Evolutionary conservation across 2,113 vertebrate species (phyloP).

Genomic region (Pteruthius melanotis): DNA sequence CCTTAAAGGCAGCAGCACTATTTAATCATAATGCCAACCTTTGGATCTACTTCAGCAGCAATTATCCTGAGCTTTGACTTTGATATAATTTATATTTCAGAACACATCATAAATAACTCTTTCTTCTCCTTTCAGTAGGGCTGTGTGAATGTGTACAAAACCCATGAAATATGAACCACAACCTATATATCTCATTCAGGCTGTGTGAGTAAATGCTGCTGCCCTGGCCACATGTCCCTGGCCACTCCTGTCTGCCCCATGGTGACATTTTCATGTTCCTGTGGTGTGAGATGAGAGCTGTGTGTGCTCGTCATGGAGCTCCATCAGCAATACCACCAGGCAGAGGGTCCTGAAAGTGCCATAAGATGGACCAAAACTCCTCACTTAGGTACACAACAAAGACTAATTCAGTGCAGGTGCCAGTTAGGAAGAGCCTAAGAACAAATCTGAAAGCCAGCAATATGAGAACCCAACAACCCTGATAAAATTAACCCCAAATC

Average conservation of each 20-base stretch:
- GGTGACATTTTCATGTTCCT: not conserved
- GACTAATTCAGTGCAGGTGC: not conserved
- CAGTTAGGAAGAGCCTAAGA: not conserved
- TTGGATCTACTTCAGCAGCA: constrained; percentile 56
- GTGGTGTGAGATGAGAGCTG: not conserved
- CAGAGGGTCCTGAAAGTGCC: not conserved
- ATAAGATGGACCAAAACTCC: not conserved
- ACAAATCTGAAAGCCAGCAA: not conserved
- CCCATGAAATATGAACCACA: not conserved
- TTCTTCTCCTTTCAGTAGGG: not conserved
- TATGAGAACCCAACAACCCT: not conserved
- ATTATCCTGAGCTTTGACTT: constrained; percentile 60
- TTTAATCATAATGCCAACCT: constrained; percentile 66
- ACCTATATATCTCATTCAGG: not conserved
- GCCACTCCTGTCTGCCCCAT: not conserved
- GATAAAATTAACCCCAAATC: not conserved
- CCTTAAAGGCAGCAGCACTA: constrained; percentile 36
- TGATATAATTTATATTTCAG: constrained; percentile 50
- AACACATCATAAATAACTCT: constrained; percentile 44
- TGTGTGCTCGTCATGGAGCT: not conserved
- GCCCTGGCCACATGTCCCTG: not conserved
- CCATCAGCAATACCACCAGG: not conserved
- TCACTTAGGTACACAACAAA: not conserved
- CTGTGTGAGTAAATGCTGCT: not conserved
- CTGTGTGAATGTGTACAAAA: not conserved